Evolutionary conservation across 2,888 invertebrate species (phyloP).

Genomic region (Carpatolechia fugitivella): DNA sequence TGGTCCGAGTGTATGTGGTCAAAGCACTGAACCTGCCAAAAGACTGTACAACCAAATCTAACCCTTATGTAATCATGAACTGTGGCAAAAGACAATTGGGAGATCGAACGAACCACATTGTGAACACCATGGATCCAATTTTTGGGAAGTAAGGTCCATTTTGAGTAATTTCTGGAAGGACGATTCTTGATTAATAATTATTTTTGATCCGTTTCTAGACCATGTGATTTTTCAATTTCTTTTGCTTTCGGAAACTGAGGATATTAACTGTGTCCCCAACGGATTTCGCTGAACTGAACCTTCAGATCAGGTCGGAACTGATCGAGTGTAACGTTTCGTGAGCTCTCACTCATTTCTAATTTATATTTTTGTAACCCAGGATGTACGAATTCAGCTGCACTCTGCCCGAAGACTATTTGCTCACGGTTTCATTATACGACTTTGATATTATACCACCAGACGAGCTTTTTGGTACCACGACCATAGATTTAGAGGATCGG

Average conservation of each 20-base stretch:
- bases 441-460: conserved; percentile 84
- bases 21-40: conserved; percentile 85
- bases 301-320: too few relatives aligned
- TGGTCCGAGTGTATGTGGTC: conserved; percentile 88
- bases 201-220: not conserved
- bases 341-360: too few relatives aligned
- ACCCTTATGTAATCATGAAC: conserved; percentile 86
- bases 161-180: not conserved
- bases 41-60: conserved; percentile 85
- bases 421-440: conserved; percentile 87
- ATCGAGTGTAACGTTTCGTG: too few relatives aligned
- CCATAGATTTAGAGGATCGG: conserved; percentile 92
- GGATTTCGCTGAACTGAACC: too few relatives aligned
- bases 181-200: too few relatives aligned
- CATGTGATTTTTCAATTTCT: too few relatives aligned
- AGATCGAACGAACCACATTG: conserved; percentile 84
- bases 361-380: too few relatives aligned
- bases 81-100: conserved; percentile 81
- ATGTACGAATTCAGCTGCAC: conserved; percentile 86
- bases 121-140: conserved; percentile 88
- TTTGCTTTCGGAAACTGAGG: too few relatives aligned
- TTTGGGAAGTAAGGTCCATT: conserved; percentile 84
- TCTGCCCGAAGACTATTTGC: conserved; percentile 86
- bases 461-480: conserved; percentile 91
- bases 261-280: too few relatives aligned